phyloP scores from a whole-genome alignment of 2,888 invertebrate species.

The Andrena trimmerana region DNA sequence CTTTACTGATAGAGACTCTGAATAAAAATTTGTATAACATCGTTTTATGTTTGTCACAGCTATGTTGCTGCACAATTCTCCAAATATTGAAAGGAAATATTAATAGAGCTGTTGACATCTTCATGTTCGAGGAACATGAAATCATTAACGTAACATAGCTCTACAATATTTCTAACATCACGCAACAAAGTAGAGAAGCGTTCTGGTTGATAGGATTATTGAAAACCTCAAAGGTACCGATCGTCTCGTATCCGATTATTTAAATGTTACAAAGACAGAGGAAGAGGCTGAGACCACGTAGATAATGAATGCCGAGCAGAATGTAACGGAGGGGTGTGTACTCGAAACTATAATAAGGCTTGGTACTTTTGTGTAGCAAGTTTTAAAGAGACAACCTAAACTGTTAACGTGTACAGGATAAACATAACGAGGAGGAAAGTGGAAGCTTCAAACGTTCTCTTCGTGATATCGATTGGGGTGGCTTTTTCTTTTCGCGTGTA shows the following conservation, averaged over 20 bases:
- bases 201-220: not conserved
- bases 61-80: too few species aligned
- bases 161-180: not conserved
- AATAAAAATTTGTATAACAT: too few species aligned
- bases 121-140: too few species aligned
- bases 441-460: slow-evolving; percentile 73
- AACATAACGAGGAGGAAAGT: slow-evolving; percentile 68
- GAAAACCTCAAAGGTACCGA: slow-evolving; percentile 18
- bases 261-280: slow-evolving; percentile 17
- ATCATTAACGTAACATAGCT: too few species aligned
- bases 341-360: slow-evolving; percentile 46
- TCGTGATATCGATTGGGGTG: slow-evolving; percentile 73
- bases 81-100: too few species aligned
- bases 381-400: slow-evolving; percentile 67
- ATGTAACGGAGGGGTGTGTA: slow-evolving; percentile 17
- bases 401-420: slow-evolving; percentile 64
- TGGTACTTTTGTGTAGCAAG: slow-evolving; percentile 61
- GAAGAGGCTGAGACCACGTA: not conserved
- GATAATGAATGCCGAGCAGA: slow-evolving; percentile 5
- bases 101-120: too few species aligned
- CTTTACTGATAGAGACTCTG: too few species aligned
- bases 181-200: not conserved
- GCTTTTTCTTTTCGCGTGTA: slow-evolving; percentile 78
- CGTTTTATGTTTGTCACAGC: too few species aligned
- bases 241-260: slow-evolving; percentile 30